Evolutionary conservation across 2,113 vertebrate species (phyloP), one percentile per base, ranked within the genome.

Genomic region (Diadophis punctatus): DNA sequence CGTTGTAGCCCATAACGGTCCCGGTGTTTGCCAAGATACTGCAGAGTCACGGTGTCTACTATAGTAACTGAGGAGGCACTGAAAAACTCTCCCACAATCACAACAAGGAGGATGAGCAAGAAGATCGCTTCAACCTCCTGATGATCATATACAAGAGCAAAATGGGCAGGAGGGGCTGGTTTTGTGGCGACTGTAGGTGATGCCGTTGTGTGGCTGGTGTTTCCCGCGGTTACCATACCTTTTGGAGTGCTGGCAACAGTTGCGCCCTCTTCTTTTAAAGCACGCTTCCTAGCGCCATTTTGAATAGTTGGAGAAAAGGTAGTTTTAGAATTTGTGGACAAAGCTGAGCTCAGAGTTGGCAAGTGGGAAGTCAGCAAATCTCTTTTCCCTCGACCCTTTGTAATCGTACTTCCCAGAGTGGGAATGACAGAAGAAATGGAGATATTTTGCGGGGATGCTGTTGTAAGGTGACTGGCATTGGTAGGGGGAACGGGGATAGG

Each of bases 1-100:
- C 99, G 97, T 97, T 99, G 99, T 94, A 99, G 94, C 27, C 99
- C 99, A 3, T 99, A 99, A 5, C 98, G 98, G 94, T 99, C 99
- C 2, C 99, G 96, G 92, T 99, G 98, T 16, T 97, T 98, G 2
- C 99, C 99, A 0, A 99, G 98, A 93, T 99, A 99, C 96, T 99
- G 99, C 92, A 99, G 97, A 0, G 99, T 99, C 39, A 99, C 97
- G 0, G 99, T 99, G 97, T 99, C 99, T 94, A 99, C 99, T 23
- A 99, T 99, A 49, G 99, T 99, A 86, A 99, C 97, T 1, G 99
- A 99, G 0, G 99, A 99, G 12, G 99, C 99, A 84, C 99, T 99
- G 97, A 99, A 99, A 96, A 99, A 99, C 93, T 99, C 99, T 16
- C 99, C 99, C 68, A 99, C 98, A 10, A 99, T 99, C 94, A 99